Conservation (phyloP, 2,888 invertebrate genomes). For the Andrena haemorrhoa region DNA sequence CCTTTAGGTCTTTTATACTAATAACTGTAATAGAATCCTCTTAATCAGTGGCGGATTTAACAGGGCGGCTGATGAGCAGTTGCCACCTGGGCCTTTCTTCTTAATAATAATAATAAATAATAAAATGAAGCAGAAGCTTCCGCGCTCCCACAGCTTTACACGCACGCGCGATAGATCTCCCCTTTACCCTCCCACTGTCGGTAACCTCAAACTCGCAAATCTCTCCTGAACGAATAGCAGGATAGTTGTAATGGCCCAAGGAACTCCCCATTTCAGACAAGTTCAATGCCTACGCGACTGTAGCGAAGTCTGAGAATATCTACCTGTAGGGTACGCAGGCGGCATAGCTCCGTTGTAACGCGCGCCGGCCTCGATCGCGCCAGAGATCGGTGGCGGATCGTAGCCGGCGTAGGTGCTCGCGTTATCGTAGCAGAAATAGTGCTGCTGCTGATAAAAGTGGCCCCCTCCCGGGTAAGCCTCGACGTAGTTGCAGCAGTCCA, state of each 20-base stretch:
- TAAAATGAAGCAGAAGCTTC: background rate
- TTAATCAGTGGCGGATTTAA: too few relatives aligned
- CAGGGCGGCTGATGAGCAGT: too few relatives aligned
- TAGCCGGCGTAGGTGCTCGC: constrained; percentile 76
- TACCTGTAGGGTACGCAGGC: constrained; percentile 83
- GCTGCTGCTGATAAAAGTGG: constrained; percentile 80
- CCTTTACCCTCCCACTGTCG: background rate
- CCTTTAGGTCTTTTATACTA: too few relatives aligned
- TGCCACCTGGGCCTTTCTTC: too few relatives aligned
- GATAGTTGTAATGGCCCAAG: background rate
- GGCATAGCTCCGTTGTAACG: constrained; percentile 80
- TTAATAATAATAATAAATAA: too few relatives aligned
- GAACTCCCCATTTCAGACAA: background rate
- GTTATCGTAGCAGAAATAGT: constrained; percentile 82
- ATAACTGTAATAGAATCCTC: too few relatives aligned
- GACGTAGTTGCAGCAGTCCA: constrained; percentile 84
- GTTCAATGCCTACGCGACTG: background rate
- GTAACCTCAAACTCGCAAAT: background rate
- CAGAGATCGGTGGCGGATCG: constrained; percentile 75
- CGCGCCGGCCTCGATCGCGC: constrained; percentile 78
- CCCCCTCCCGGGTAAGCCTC: constrained; percentile 80
- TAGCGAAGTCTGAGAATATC: background rate
- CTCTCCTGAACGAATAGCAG: too few relatives aligned
- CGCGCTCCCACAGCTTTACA: background rate
- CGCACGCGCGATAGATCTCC: constrained; percentile 1